Evolutionary conservation across 2,888 invertebrate species (phyloP).

Genomic region (Leucophenga montana): DNA sequence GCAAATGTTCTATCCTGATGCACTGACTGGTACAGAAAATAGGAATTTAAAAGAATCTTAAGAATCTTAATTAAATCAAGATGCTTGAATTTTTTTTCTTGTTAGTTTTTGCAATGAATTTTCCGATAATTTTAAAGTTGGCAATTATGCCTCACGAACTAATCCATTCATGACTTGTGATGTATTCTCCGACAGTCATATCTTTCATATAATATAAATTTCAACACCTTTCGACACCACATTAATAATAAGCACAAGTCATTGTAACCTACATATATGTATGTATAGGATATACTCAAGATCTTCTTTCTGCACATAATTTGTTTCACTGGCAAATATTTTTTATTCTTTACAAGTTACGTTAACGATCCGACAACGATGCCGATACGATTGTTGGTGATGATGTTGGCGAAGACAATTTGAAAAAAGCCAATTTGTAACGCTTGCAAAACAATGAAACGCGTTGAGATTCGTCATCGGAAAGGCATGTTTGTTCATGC

Average conservation of each 20-base stretch:
- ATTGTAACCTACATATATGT: slow-evolving; percentile 11
- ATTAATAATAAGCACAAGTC: slow-evolving; percentile 25
- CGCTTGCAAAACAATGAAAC: slow-evolving; percentile 9
- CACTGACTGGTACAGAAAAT: too few species aligned
- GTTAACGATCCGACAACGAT: slow-evolving; percentile 15
- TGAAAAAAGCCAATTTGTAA: slow-evolving; percentile 15
- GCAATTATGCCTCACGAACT: too few species aligned
- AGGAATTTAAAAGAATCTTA: too few species aligned
- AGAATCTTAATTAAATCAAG: too few species aligned
- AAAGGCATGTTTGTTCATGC: not conserved
- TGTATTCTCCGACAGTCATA: slow-evolving; percentile 38
- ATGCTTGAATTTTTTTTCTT: too few species aligned
- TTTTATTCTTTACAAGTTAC: not conserved
- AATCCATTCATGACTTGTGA: slow-evolving; percentile 36
- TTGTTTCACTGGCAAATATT: slow-evolving; percentile 10
- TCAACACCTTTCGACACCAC: slow-evolving; percentile 15
- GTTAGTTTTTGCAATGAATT: too few species aligned
- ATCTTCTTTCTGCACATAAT: slow-evolving; percentile 3
- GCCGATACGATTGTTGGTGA: not conserved
- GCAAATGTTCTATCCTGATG: too few species aligned
- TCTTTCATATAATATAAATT: not conserved
- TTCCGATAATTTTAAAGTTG: too few species aligned
- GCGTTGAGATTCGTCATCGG: slow-evolving; percentile 14
- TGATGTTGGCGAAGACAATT: not conserved
- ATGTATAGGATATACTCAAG: slow-evolving; percentile 16